phyloP scores from a whole-genome alignment of 1,140 invertebrate species.

The Anthonomus grandis region DNA sequence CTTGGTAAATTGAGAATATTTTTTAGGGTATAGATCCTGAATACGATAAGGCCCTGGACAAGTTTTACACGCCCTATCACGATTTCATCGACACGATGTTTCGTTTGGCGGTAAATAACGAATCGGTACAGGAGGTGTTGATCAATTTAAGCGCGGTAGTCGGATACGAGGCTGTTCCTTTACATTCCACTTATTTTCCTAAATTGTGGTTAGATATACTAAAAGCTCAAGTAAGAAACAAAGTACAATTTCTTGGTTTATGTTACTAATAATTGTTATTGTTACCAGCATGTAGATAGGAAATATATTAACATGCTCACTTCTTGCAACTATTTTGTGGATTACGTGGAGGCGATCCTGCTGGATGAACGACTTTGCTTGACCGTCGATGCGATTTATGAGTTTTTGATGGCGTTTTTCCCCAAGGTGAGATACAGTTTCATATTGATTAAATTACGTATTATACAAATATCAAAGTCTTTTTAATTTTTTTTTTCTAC shows the following conservation, averaged over 20 bases:
- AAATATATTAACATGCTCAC: constrained; percentile 75
- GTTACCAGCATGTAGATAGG: constrained; percentile 63
- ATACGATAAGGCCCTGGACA: constrained; percentile 72
- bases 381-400: constrained; percentile 73
- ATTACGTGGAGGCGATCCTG: constrained; percentile 79
- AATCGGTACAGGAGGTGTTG: constrained; percentile 73
- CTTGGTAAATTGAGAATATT: not conserved
- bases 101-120: constrained; percentile 78
- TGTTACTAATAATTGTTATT: constrained; percentile 9
- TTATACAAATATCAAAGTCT: not conserved
- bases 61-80: constrained; percentile 81
- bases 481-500: constrained; percentile 7
- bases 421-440: constrained; percentile 61
- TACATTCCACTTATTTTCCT: constrained; percentile 80
- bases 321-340: constrained; percentile 74
- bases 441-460: not conserved
- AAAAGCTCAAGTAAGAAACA: constrained; percentile 60
- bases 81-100: constrained; percentile 84
- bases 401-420: constrained; percentile 79
- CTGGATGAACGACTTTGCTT: constrained; percentile 76
- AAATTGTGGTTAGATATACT: constrained; percentile 81
- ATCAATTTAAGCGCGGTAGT: constrained; percentile 81
- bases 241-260: not conserved
- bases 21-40: constrained; percentile 66
- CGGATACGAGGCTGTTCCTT: constrained; percentile 79